Evolutionary conservation across 2,888 invertebrate species (phyloP).

Genomic region (Drosophila pegasa): DNA sequence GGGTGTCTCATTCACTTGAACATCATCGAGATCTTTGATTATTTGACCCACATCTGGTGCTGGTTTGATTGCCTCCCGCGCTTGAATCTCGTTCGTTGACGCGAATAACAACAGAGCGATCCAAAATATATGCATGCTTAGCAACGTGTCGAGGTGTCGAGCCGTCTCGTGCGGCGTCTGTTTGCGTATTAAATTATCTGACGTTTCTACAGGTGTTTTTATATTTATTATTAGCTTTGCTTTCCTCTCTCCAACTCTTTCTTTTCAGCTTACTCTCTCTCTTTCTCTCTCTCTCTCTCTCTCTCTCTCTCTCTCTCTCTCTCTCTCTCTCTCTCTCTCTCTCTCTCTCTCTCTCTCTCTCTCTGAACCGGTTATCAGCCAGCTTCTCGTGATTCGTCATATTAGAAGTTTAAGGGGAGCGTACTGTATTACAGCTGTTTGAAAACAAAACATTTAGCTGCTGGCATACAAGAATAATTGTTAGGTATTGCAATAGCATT

Average conservation of each 20-base stretch:
- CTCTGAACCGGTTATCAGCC: slow-evolving; percentile 1
- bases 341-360: not conserved
- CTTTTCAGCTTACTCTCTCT: not conserved
- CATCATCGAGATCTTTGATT: too few relatives aligned
- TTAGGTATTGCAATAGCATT: not conserved
- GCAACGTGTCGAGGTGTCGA: not conserved
- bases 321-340: not conserved
- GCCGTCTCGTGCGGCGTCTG: slow-evolving; percentile 25
- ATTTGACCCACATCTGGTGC: slow-evolving; percentile 63
- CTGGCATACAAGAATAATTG: not conserved
- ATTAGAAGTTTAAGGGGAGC: not conserved
- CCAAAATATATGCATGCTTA: slow-evolving; percentile 5
- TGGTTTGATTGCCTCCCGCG: slow-evolving; percentile 61
- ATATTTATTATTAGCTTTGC: slow-evolving; percentile 14
- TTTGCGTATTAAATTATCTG: slow-evolving; percentile 38
- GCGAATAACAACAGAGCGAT: slow-evolving; percentile 25
- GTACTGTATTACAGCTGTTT: not conserved
- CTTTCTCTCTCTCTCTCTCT: not conserved
- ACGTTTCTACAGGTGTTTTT: slow-evolving; percentile 49
- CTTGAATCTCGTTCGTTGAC: slow-evolving; percentile 38
- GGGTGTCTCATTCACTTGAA: slow-evolving; percentile 38
- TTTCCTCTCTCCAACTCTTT: slow-evolving; percentile 1
- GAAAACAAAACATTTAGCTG: not conserved
- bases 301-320: not conserved
- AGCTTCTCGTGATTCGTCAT: not conserved